Percentiles rank a stretch among this genome's conserved stretches.
Evolutionary conservation across 1,140 invertebrate genomes (phyloP).

Genomic region (Drosophila arawakana): DNA sequence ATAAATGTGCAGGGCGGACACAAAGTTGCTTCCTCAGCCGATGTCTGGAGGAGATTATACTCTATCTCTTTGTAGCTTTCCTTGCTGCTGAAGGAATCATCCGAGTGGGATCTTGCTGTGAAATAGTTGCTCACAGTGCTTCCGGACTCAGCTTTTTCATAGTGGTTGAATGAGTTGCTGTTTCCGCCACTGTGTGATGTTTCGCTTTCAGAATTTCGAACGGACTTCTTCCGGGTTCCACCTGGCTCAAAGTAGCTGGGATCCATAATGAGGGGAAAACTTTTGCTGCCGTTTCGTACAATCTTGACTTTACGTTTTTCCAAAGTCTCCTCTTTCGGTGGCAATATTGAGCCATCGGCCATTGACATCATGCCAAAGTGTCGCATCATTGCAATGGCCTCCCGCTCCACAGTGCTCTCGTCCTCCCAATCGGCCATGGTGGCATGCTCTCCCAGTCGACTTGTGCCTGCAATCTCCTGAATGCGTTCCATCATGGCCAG

Average conservation of each 20-base stretch:
- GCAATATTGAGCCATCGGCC: constrained; percentile 12
- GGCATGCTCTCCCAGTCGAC: constrained; percentile 66
- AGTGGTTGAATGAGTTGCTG: background rate
- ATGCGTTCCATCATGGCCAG: constrained; percentile 66
- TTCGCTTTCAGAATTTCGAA: background rate
- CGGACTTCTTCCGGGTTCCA: constrained; percentile 18
- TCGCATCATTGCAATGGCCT: constrained; percentile 73
- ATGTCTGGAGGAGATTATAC: constrained; percentile 1
- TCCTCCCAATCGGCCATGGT: constrained; percentile 68
- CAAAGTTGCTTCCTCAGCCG: background rate
- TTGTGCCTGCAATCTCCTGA: constrained; percentile 69
- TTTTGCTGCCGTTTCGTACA: constrained; percentile 28
- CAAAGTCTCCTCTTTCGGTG: background rate
- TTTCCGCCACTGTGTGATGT: background rate
- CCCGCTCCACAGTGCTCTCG: constrained; percentile 55
- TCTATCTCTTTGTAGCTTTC: constrained; percentile 4
- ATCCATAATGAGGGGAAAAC: constrained; percentile 54
- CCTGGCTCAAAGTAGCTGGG: constrained; percentile 57
- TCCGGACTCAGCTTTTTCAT: background rate
- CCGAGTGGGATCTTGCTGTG: background rate
- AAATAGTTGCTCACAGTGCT: background rate
- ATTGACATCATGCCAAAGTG: constrained; percentile 67
- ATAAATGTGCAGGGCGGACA: no score
- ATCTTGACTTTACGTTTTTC: constrained; percentile 20
- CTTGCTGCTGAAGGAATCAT: constrained; percentile 3